Base-by-base conservation (phyloP, 2,888 invertebrate genomes). In the Stenichneumon culpator region DNA sequence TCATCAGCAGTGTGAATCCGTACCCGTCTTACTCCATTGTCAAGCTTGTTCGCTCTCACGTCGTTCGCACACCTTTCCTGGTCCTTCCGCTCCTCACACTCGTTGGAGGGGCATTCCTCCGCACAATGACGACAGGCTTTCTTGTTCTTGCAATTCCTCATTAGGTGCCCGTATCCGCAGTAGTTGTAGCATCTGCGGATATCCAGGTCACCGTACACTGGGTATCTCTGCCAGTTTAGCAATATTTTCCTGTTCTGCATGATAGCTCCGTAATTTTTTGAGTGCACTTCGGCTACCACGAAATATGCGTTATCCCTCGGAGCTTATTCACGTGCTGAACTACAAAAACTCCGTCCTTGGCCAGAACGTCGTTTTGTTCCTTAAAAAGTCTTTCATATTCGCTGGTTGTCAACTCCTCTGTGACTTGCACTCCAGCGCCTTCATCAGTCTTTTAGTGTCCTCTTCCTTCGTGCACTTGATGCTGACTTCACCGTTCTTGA, bases 161-260 rank as follows among this genome's bases (percentile, higher is more conserved):
- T 47, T 3, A 54, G 25, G 54, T 72, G 72, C n/a, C 72, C 72
- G 11, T 72, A 72, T 28, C 54, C 72, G 16, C 72, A 72, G 54
- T 54, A 72, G 54, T 72, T 72, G 19, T 44, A 72, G 28, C 70
- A 72, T 47, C 70, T 50, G 22, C 70, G 19, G 19, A 72, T 9
- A 52, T 36, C 39, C 25, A 52, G 39, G 2, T 72, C 16, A 39
- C 52, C 50, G 50, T 16, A 72, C 14, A 72, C n/a, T 22, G 22
- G 28, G 25, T 22, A 54, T 54, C 72, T 52, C 32, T 72, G 54
- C 39, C 50, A 72, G 72, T 44, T 22, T 1, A 72, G 19, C 16
- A 25, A 72, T 32, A 72, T 9, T 9, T 47, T 47, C 4, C 47
- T 9, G 14, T 11, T 14, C 47, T 9, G 47, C 47, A 47, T 47